phyloP scores from a whole-genome alignment of 1,140 invertebrate genomes.

The Lepidurus apus region DNA sequence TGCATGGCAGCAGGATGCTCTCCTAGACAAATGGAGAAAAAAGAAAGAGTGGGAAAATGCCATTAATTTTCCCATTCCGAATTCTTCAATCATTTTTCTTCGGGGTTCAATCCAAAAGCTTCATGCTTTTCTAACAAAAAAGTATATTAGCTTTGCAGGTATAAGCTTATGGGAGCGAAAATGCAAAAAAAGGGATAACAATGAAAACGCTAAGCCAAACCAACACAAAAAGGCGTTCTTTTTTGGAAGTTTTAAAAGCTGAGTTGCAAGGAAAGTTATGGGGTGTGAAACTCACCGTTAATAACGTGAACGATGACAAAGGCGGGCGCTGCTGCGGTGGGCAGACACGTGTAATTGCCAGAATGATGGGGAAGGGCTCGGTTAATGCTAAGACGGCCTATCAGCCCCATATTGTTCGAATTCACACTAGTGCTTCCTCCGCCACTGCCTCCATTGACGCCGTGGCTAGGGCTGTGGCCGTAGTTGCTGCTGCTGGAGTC shows the following conservation, averaged over 20 bases:
- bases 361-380: constrained; percentile 39
- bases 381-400: constrained; percentile 39
- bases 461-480: constrained; percentile 36
- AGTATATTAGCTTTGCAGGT: neutral
- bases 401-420: constrained; percentile 35
- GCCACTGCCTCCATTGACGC: constrained; percentile 73
- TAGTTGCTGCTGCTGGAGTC: neutral
- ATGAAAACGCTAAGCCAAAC: neutral
- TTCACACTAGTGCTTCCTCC: constrained; percentile 55
- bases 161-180: neutral
- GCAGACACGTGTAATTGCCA: constrained; percentile 43
- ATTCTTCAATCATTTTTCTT: neutral
- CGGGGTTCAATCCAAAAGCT: neutral
- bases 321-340: constrained; percentile 40
- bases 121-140: neutral
- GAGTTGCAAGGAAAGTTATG: neutral
- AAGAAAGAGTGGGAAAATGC: neutral
- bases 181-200: neutral
- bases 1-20: constrained; percentile 34
- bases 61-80: neutral
- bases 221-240: neutral
- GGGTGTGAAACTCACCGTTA: constrained; percentile 39
- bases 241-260: neutral
- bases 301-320: constrained; percentile 43
- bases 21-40: constrained; percentile 7